Base-by-base conservation (phyloP, 1,140 invertebrate genomes). In the Drepana arcuata region DNA sequence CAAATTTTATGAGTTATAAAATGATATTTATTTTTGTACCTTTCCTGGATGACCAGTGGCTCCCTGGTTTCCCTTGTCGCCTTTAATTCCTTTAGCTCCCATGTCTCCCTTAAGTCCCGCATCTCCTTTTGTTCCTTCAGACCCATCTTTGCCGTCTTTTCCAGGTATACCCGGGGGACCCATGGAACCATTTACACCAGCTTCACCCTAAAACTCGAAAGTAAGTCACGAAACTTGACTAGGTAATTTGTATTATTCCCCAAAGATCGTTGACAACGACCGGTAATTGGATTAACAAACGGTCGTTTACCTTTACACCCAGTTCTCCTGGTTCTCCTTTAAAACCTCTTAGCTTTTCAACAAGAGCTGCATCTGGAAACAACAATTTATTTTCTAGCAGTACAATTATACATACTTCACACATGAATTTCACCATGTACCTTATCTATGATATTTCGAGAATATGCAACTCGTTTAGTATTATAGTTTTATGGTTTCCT, bases 221-320 rank as follows among this genome's bases (percentile, higher is more conserved):
- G n/a, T n/a, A n/a, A n/a, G n/a, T n/a, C n/a, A n/a, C n/a, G n/a
- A n/a, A n/a, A n/a, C n/a, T n/a, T n/a, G n/a, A n/a, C n/a, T n/a
- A n/a, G n/a, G n/a, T n/a, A n/a, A n/a, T n/a, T n/a, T n/a, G n/a
- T n/a, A n/a, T n/a, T n/a, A n/a, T n/a, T n/a, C n/a, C n/a, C n/a
- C n/a, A n/a, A n/a, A n/a, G n/a, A n/a, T n/a, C n/a, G n/a, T n/a
- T n/a, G n/a, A n/a, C n/a, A n/a, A n/a, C n/a, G n/a, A n/a, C n/a
- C n/a, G n/a, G n/a, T n/a, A n/a, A n/a, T n/a, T n/a, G n/a, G n/a
- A n/a, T n/a, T n/a, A n/a, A n/a, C n/a, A n/a, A n/a, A n/a, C n/a
- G n/a, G n/a, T n/a, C n/a, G n/a, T n/a, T n/a, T 39, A 66, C 64
- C 64, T 66, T 65, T 38, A 41, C 41, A 28, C 60, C 70, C 21